Base-by-base conservation (phyloP, 2,797 vertebrate species). In the Microcaecilia unicolor region DNA sequence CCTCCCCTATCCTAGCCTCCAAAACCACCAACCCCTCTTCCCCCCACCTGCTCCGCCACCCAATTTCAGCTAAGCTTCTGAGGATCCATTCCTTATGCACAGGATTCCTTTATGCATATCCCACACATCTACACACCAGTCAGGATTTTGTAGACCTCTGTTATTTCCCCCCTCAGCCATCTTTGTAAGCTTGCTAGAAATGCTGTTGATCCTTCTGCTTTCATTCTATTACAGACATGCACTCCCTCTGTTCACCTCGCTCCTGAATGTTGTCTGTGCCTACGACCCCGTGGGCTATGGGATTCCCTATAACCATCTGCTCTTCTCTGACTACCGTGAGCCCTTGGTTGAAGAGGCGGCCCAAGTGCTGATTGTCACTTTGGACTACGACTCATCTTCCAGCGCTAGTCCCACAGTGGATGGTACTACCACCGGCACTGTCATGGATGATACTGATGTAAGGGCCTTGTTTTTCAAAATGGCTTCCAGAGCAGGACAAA, bases 281-380 rank as follows among this genome's bases (percentile, higher is more conserved):
- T 98, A 99, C 2, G 96, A 99, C 62, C 96, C 96, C 0, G 90
- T 99, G 76, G 96, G 96, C 46, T 99, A 96, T 1, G 96, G 96
- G 39, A 95, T 99, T 55, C 96, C 95, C 2, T 99, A 99, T 80
- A 99, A 99, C 56, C 96, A 99, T 70, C 79, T 98, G 67, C 85
- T 99, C 7, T 99, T 99, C 74, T 87, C 92, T 0, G 96, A 99
- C 78, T 95, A 91, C 64, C 90, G 94, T 0, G 96, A 97, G 68
- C 93, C 93, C 2, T 77, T 98, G 63, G 96, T 98, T 61, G 95
- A 98, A 74, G 92, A 91, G 62, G 93, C 96, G 0, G 85, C 91
- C 4, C 96, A 99, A 70, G 90, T 97, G 57, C 89, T 99, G 34
- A 97, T 98, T 0, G 94, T 96, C 63, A 90, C 91, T 4, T 55